Base-by-base conservation (phyloP, 2,888 invertebrate genomes). In the Athripsodes cinereus region DNA sequence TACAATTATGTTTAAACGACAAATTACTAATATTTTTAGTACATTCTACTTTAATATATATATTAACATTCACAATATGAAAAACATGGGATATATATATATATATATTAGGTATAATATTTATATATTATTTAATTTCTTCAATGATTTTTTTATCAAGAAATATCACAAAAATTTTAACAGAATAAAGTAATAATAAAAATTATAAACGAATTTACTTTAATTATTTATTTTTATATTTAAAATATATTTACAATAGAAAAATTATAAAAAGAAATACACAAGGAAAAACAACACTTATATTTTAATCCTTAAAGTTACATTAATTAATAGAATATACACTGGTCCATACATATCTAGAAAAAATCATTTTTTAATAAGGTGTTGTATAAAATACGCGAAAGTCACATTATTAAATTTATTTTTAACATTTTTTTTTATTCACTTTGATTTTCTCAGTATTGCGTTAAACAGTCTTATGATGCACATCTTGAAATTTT, bases 121-220 rank as follows among this genome's bases (percentile, higher is more conserved):
- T 6, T 26, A 26, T 26, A 26, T 26, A 26, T 6, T 26, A 16
- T 40, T 40, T n/a, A n/a, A 6, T 31, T 31, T 8, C 11, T 8
- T 31, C 31, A 31, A 31, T 31, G 11, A 31, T 31, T 31, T 8
- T 6, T 31, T 31, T 8, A 31, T 31, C 11, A 8, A 8, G 11
- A 40, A 40, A 40, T 40, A 40, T 40, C 40, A 40, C 40, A 40
- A 40, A 31, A 40, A 40, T 40, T 40, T 40, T 13, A 40, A 40
- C 40, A 40, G 16, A 40, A 40, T 40, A 40, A 5, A 40, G 13
- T 31, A 31, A 31, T 31, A 31, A 8, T 8, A 31, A 11, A 31
- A 31, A 8, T 31, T 6, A 6, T 31, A 31, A 31, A 31, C 6
- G 11, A 6, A 11, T 31, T 31, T 31, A 31, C 11, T 31, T 31